Base-by-base conservation (phyloP, 2,113 vertebrate genomes). In the Labeo rohita region DNA sequence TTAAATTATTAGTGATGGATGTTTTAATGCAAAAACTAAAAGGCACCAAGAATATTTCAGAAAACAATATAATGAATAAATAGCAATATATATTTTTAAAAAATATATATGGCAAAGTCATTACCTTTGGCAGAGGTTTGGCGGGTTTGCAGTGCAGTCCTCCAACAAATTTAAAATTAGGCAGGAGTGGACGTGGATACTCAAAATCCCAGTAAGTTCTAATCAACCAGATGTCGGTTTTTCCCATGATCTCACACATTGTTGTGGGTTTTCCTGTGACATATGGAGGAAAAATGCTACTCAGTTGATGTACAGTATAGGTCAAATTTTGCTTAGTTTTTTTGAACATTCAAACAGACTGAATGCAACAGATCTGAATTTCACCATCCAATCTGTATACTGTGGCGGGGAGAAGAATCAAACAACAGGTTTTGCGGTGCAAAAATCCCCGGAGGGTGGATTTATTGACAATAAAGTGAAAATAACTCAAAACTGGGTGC, bases 141-240 rank as follows among this genome's bases (percentile, higher is more conserved):
- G 96, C 94, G 47, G 96, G 96, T 87, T 93, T 93, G 78, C 96
- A 97, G 3, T 97, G 96, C 78, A 97, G 90, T 75, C 96, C 96
- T 89, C 96, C 96, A 16, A 97, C 96, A 76, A 96, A 97, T 65
- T 96, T 94, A 82, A 97, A 97, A 88, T 97, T 97, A 43, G 96
- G 96, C 83, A 97, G 91, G 49, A 95, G 89, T 80, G 96, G 96
- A 0, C 95, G 34, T 68, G 97, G 96, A 92, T 95, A 97, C 91
- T 97, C 96, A 79, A 97, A 94, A 87, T 97, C 97, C 96, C 97
- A 97, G 47, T 96, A 97, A 1, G 96, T 96, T 65, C 96, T 89
- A 13, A 97, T 96, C 83, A 97, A 84, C 96, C 96, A 97, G 49
- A 97, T 96, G 88, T 97, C 97, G 52, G 96, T 96, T 93, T 96